Evolutionary conservation across 2,797 vertebrate genomes (phyloP), one percentile per base, ranked within the genome.

Genomic region (Moxostoma hubbsi): DNA sequence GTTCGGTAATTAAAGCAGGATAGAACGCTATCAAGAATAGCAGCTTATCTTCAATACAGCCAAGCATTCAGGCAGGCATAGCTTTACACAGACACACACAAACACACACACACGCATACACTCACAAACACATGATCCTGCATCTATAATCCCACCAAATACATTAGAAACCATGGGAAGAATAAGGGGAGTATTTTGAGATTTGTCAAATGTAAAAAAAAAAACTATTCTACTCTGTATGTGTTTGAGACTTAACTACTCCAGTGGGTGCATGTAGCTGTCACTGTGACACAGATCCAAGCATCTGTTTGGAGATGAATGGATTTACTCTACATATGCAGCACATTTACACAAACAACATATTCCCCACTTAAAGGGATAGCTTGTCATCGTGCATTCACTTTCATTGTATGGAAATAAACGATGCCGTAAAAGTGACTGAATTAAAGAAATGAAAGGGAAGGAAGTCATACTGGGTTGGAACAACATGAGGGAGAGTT

Each of bases 1-100:
- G 90, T 91, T 92, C 80, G 88, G 91, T 93, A 93, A 93, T 93
- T 93, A 94, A 92, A 93, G 90, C 91, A 89, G 90, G 91, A 93
- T 91, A 81, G 89, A 91, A 86, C 87, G 86, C 91, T 91, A 93
- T 94, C 92, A 93, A 91, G 90, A 87, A 94, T 93, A 94, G 92
- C 92, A 88, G 91, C 93, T 94, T 93, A 94, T 89, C 89, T 89
- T 92, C 92, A 93, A 93, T 92, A 89, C 91, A 92, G 91, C 90
- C 92, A 93, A 89, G 89, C 90, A 89, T 64, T 68, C 77, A 79
- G 89, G 90, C 88, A 88, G 86, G 87, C 87, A 84, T 67, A 83
- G 90, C 83, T 71, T 88, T 81, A 18, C 71, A 16, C 45, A 50
- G 36, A 50, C 46, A 73, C 51, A 71, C 79, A 68, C 36, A 1